Base-by-base conservation (phyloP, 2,888 invertebrate genomes). In the Thereva unica region DNA sequence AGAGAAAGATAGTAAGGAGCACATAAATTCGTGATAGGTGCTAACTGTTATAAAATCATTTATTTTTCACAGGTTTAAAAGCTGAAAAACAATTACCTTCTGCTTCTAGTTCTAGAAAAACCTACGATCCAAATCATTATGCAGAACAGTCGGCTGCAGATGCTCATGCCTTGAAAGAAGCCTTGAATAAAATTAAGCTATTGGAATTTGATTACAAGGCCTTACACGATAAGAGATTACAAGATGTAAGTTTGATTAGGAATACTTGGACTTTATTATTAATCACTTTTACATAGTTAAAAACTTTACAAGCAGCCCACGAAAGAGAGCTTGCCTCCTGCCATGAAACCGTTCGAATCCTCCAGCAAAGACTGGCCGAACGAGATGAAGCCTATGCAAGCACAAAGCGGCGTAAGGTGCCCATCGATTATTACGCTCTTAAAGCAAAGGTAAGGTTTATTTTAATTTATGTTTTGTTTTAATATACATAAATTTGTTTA, bases 151-250 rank as follows among this genome's bases (percentile, higher is more conserved):
- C 61, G 23, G 69, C 23, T 23, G 23, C 67, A 9, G 83, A 83
- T 71, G 74, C 68, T 35, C 78, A 78, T 68, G 75, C 78, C 9
- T 69, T 81, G 9, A 79, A 76, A 69, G 79, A 81, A 71, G 80
- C 80, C 7, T 77, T 86, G 23, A 87, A 89, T 71, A 90, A 90
- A 72, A 82, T 90, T 53, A 87, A 86, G 75, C 83, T 87, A 65
- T 85, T 91, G 37, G 90, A 91, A 74, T 88, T 87, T 69, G 92
- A 92, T 75, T 89, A 89, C 73, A 88, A 90, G 77, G 81, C 85
- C 68, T 78, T 92, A 73, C 91, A 92, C 77, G 88, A 87, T 72
- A 92, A 92, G 77, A 84, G 92, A 64, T 83, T 92, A 73, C 89
- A 90, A 78, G 92, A 92, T 82, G 89, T 92, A 79, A 89, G 90